Conservation (phyloP, 2,797 vertebrate species). For the Holocentrus rufus region DNA sequence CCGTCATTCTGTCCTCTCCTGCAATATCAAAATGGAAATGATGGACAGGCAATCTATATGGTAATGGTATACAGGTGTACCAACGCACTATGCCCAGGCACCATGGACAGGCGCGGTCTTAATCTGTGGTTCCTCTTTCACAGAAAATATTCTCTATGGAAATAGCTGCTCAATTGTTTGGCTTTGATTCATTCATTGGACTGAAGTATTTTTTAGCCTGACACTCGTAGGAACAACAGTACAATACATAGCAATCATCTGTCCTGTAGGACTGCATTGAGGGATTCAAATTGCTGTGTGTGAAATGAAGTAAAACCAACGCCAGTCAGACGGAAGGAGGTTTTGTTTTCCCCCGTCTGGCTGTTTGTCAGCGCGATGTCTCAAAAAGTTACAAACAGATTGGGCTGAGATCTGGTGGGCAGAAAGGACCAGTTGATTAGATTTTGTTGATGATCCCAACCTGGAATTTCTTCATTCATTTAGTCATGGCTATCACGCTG, state of each 20-base stretch:
- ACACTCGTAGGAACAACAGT: slow-evolving; percentile 22
- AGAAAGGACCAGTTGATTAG: too few relatives aligned
- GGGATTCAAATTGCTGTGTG: slow-evolving; percentile 5
- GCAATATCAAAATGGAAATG: slow-evolving; percentile 81
- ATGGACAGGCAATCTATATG: slow-evolving; percentile 84
- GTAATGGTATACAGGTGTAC: slow-evolving; percentile 76
- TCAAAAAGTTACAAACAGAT: too few relatives aligned
- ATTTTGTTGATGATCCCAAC: too few relatives aligned
- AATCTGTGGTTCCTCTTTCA: slow-evolving; percentile 43
- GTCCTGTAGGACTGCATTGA: slow-evolving; percentile 21
- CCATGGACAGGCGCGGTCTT: slow-evolving; percentile 52
- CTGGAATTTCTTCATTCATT: too few relatives aligned
- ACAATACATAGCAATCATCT: slow-evolving; percentile 24
- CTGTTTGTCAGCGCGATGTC: too few relatives aligned
- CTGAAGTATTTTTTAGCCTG: slow-evolving; percentile 25
- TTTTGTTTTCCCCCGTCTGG: too few relatives aligned
- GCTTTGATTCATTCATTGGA: slow-evolving; percentile 43
- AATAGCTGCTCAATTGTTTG: slow-evolving; percentile 42
- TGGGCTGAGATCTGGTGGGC: too few relatives aligned
- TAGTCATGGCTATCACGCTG: too few relatives aligned
- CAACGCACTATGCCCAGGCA: slow-evolving; percentile 45
- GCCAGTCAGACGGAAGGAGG: too few relatives aligned
- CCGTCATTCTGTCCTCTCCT: slow-evolving; percentile 58
- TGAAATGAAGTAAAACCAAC: neutral
- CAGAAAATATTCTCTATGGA: slow-evolving; percentile 36